Base-by-base conservation (phyloP, 2,888 invertebrate species). In the Orchesella flavescens region DNA sequence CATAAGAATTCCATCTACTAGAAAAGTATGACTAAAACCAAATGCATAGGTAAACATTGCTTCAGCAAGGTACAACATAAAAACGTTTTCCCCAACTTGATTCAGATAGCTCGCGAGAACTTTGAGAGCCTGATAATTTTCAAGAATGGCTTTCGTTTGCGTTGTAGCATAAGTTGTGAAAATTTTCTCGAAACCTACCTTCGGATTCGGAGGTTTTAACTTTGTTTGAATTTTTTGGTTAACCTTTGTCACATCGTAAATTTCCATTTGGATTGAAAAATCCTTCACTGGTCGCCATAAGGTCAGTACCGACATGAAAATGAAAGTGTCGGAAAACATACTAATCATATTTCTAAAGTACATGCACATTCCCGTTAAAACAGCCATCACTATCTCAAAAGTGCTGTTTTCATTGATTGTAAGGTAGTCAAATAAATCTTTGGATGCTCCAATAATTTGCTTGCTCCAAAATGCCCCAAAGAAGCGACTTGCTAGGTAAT, bases 41-140 rank as follows among this genome's bases (percentile, higher is more conserved):
- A 65, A 65, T 23, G 65, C 65, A 43, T 65, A 65, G 15, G 65
- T 65, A 65, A 65, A 65, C 44, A 65, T 65, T 12, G 65, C 43
- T 17, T 65, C 65, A 2, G 65, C 65, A 43, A 65, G 65, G 19
- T 65, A 65, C 13, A 65, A 4, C n/a, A 44, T 43, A 43, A 34
- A 65, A 1, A 61, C 23, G 24, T 61, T 24, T 24, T 24, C 61
- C 1, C 10, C 23, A 7, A 65, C 17, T 15, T 34, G 43, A 43
- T 65, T 65, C 12, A 65, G 34, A 7, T 2, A 17, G 34, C 43
- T 13, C 15, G 65, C 34, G 4, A 65, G 65, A 7, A 17, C 43
- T 43, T 43, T 13, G 1, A 65, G 65, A n/a, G 65, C 65, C n/a
- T 65, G 43, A 23, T 43, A 65, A 12, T 65, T 65, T 43, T 65